phyloP scores from a whole-genome alignment of 2,797 vertebrate genomes.

The Coregonus suidteri region DNA sequence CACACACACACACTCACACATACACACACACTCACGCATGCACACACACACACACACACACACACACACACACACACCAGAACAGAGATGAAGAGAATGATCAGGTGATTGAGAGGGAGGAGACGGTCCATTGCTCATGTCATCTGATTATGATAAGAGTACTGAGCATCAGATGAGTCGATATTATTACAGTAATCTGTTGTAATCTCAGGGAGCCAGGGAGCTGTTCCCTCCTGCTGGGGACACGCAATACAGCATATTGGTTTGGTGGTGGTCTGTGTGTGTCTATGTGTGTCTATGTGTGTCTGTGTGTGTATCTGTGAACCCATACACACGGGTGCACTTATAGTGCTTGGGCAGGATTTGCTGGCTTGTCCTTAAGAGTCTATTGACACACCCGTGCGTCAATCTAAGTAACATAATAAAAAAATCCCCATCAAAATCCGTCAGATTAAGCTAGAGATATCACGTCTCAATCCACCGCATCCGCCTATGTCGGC shows the following conservation, averaged over 20 bases:
- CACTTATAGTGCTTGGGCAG: neutral
- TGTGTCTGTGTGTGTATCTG: neutral
- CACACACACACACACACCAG: slow-evolving; percentile 11
- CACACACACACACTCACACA: neutral
- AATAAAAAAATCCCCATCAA: too few relatives aligned
- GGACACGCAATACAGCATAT: neutral
- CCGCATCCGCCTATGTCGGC: too few relatives aligned
- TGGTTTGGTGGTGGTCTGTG: neutral
- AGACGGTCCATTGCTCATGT: neutral
- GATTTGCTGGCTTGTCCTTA: neutral
- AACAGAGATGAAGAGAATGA: neutral
- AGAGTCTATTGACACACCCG: too few relatives aligned
- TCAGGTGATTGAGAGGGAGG: neutral
- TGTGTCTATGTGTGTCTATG: neutral
- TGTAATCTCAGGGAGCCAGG: slow-evolving; percentile 3
- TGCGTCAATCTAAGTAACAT: too few relatives aligned
- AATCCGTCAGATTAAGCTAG: too few relatives aligned
- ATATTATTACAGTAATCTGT: neutral
- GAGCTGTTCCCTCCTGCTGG: neutral
- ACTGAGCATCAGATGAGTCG: slow-evolving; percentile 6
- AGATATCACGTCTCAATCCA: too few relatives aligned
- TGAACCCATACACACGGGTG: neutral
- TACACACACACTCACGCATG: too few relatives aligned
- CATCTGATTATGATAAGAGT: neutral
- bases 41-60: neutral